Conservation (phyloP, 2,797 vertebrate genomes). For the Cynopterus sphinx region DNA sequence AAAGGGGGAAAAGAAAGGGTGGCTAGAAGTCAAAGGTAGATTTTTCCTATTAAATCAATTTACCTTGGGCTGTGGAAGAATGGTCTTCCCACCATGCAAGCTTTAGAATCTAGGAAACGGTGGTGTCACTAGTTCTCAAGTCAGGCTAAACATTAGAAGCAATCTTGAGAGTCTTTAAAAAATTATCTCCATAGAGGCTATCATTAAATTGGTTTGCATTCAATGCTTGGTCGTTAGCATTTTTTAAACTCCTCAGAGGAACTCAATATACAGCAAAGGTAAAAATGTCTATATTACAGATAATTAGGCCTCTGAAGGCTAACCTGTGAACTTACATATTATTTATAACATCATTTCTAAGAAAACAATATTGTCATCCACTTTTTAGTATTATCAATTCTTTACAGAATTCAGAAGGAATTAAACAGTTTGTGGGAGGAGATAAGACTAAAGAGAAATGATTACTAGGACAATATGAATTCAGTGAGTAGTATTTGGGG, state of each 20-base stretch:
- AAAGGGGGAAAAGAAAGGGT: background rate
- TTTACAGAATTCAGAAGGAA: background rate
- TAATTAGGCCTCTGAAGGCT: slow-evolving; percentile 9
- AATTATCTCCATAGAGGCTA: background rate
- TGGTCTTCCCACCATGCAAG: background rate
- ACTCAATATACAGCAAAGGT: background rate
- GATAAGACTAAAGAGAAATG: background rate
- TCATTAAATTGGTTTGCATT: background rate
- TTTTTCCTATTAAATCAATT: background rate
- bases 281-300: background rate
- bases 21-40: background rate
- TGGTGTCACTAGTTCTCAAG: background rate
- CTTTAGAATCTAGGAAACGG: background rate
- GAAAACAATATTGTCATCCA: background rate
- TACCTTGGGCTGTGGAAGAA: background rate
- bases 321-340: background rate
- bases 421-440: background rate
- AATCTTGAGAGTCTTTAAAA: background rate
- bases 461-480: background rate
- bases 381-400: background rate
- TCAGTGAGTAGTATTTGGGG: background rate
- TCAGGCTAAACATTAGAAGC: background rate
- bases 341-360: background rate
- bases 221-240: background rate
- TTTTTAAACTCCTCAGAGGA: background rate